These are phyloP conservation scores for Campylomormyrus numenius DNA, from an alignment of 2,113 vertebrate genomes.

Conservation along the genomic window DNA sequence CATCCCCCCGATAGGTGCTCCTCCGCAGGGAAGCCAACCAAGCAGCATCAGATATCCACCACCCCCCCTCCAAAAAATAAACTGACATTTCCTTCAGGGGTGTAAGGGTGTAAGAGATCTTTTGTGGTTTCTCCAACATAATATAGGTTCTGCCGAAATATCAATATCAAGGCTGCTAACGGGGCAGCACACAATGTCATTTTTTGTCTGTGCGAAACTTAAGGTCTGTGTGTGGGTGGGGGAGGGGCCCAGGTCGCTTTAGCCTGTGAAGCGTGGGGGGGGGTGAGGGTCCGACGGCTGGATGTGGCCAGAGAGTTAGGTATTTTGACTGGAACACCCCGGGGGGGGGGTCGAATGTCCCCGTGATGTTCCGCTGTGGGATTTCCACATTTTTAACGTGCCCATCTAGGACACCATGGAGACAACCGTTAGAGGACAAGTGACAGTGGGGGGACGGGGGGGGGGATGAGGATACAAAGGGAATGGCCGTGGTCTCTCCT, in stretches of 20 bases:
- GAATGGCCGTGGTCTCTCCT: slow-evolving; percentile 19
- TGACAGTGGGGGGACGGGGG: not conserved
- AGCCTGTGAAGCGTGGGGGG: not conserved
- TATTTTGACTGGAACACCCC: not conserved
- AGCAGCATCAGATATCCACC: slow-evolving; percentile 4
- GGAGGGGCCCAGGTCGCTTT: not conserved
- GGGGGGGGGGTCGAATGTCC: not conserved
- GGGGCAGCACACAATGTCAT: not conserved
- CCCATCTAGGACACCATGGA: not conserved
- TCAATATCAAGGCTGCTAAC: not conserved
- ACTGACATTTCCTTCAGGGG: slow-evolving; percentile 10
- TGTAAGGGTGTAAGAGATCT: not conserved
- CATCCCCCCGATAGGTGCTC: not conserved
- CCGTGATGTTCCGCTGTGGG: not conserved
- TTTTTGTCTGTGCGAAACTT: not conserved
- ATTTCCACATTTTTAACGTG: not conserved
- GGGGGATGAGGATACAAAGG: slow-evolving; percentile 30
- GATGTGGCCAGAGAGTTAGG: not conserved
- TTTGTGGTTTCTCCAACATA: not conserved
- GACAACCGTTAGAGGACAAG: not conserved
- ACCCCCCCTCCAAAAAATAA: not conserved
- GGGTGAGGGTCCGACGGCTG: not conserved
- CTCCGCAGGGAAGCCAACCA: not conserved
- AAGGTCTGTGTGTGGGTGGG: not conserved
- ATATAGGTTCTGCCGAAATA: not conserved